Evolutionary conservation across 1,140 invertebrate genomes (phyloP), one percentile per base, ranked within the genome.

Genomic region (Aphelinus atriplicis): DNA sequence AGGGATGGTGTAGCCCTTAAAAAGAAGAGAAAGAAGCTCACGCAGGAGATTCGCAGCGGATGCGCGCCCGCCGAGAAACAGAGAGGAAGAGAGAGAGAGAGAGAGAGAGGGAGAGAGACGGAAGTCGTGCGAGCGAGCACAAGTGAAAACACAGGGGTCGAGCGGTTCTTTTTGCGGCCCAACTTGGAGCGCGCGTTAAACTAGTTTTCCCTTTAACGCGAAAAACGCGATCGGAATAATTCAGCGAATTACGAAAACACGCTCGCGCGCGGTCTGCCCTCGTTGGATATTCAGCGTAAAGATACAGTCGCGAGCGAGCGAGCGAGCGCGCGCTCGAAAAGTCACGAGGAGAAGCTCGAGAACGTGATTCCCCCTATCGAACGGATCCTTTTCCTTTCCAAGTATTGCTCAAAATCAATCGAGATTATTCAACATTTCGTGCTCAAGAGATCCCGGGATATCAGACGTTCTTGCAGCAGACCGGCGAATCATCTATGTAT

Each of bases 171-270:
- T 68, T 61, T 42, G 1, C 50, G 10, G 47, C 50, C 7, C 43
- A 74, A 69, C 48, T 69, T 69, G 53, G 68, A 75, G 62, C 26
- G 26, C 26, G 73, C 65, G 66, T 64, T 67, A 67, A 75, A 75
- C 73, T 70, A 70, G 74, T 76, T 53, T 53, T 76, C 50, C 42
- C 77, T 81, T 82, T 79, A 80, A 80, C 81, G 80, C 79, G 82
- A 80, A 80, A 79, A 80, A 86, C 85, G 84, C 83, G 82, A 88
- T 84, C 83, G 83, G 82, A 87, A 87, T 87, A 87, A 86, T 85
- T 86, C 83, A 83, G 81, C 78, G 84, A 86, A 88, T 88, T 87
- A 86, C 84, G 84, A 84, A 86, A 82, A 72, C 87, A 87, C 85
- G 84, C 83, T 84, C 80, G 83, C 77, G 80, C 80, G 86, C 83